Evolutionary conservation across 2,888 invertebrate species (phyloP), one percentile per base, ranked within the genome.

Genomic region (Cryptophagus acutangulus): DNA sequence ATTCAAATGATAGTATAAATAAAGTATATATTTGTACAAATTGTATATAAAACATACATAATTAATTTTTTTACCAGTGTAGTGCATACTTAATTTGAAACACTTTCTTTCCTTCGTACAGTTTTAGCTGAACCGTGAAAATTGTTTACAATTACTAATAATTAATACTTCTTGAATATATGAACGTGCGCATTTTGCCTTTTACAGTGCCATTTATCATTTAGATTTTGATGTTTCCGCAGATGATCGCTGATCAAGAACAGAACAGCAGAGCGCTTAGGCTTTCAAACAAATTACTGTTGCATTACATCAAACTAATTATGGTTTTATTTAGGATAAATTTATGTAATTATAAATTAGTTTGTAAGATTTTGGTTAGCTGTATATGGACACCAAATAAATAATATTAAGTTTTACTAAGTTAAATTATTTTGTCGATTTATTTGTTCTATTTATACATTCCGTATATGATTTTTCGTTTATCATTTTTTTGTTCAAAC

Each of bases 11-110:
- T 12, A 5, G 34, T 39, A 34, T 39, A 41, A 41, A 34, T 12
- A 26, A 26, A n/a, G 12, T 4, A 26, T 33, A 28, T 37, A 33
- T 42, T 49, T 57, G 57, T 57, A 55, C 55, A 57, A 55, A 57
- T 49, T 55, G 55, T 57, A 57, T 54, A 55, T 54, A 54, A 47
- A 54, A 54, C 49, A 55, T 47, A 54, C 47, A 54, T 49, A 56
- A 53, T 54, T 47, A 47, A 41, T 26, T 47, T 54, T 55, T 55
- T 54, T 54, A 54, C 54, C 50, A 51, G 48, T 54, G 49, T 47
- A 46, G 26, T 24, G 18, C 15, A 9, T 31, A 13, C n/a, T n/a
- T 14, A 33, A 33, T 3, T 2, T 17, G 34, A 33, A 16, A 16
- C 5, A 3, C 6, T 17, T 13, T 15, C 8, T 13, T 33, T 33